phyloP scores from a whole-genome alignment of 2,113 vertebrate species.

The Amphiprion ocellaris region DNA sequence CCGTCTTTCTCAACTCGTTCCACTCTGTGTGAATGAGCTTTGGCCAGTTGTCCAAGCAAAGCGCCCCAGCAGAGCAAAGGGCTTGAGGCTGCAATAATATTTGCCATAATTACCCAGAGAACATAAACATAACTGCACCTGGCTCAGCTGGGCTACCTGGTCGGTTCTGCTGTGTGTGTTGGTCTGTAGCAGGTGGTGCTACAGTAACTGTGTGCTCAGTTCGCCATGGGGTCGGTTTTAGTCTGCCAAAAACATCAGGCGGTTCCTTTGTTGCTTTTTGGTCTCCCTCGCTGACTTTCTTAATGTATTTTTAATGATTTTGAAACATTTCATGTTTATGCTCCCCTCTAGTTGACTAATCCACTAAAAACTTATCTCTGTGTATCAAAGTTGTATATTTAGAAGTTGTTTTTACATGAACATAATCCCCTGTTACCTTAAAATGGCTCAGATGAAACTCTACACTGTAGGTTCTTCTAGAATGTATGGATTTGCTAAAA shows the following conservation, averaged over 20 bases:
- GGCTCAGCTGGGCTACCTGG: conserved; percentile 62
- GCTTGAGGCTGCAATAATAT: conserved; percentile 79
- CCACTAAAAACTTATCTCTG: too few relatives aligned
- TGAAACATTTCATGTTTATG: not conserved
- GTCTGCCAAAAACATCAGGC: conserved; percentile 54
- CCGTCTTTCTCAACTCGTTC: conserved; percentile 8
- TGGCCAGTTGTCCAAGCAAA: conserved; percentile 43
- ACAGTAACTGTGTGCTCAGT: conserved; percentile 32
- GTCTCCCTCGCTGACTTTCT: conserved; percentile 16
- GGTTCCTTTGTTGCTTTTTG: conserved; percentile 24
- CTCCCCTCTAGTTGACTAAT: too few relatives aligned
- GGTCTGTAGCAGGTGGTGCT: conserved; percentile 34
- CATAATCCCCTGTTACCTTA: too few relatives aligned
- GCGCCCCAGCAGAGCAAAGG: conserved; percentile 28
- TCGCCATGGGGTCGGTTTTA: conserved; percentile 2
- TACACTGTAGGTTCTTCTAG: too few relatives aligned
- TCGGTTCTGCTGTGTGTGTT: conserved; percentile 45
- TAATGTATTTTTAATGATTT: conserved; percentile 45
- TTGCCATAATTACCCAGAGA: conserved; percentile 74
- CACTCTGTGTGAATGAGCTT: conserved; percentile 32
- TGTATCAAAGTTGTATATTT: too few relatives aligned
- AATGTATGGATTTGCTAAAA: too few relatives aligned
- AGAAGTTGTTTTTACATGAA: too few relatives aligned
- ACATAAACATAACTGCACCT: conserved; percentile 80
- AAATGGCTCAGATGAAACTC: too few relatives aligned